These are phyloP conservation scores for Heteromurus nitidus DNA, from an alignment of 2,888 invertebrate genomes.

Conservation along the genomic window DNA sequence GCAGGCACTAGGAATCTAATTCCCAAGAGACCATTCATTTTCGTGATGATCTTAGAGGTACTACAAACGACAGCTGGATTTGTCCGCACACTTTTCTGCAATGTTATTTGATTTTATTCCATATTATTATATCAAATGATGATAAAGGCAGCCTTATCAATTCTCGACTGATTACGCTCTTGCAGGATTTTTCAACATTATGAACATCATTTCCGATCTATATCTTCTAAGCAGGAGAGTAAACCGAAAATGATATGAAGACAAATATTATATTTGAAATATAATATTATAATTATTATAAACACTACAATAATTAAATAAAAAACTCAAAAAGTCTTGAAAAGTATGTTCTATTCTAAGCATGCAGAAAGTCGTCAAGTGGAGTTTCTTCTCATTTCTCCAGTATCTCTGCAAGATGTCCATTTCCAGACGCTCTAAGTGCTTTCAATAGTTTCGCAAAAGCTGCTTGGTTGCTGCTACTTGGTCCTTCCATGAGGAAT, in stretches of 20 bases:
- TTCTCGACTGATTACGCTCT: conserved; percentile 60
- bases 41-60: conserved; percentile 62
- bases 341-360: too few relatives aligned
- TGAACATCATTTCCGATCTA: conserved; percentile 60
- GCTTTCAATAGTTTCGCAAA: conserved; percentile 45
- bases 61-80: conserved; percentile 66
- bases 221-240: conserved; percentile 46
- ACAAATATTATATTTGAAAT: neutral
- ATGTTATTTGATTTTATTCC: conserved; percentile 39
- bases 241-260: conserved; percentile 36
- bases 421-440: conserved; percentile 47
- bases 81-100: conserved; percentile 54
- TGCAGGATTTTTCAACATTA: conserved; percentile 63
- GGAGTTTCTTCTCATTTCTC: conserved; percentile 30
- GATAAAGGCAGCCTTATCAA: conserved; percentile 61
- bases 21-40: conserved; percentile 48
- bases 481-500: conserved; percentile 37
- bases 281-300: too few relatives aligned
- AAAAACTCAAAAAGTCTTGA: neutral
- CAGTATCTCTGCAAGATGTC: conserved; percentile 45
- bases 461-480: neutral
- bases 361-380: too few relatives aligned
- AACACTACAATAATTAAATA: too few relatives aligned
- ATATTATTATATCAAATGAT: conserved; percentile 37
- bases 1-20: conserved; percentile 64